Base-by-base conservation (phyloP, 2,113 vertebrate genomes). In the Coptodon bakossiorum region DNA sequence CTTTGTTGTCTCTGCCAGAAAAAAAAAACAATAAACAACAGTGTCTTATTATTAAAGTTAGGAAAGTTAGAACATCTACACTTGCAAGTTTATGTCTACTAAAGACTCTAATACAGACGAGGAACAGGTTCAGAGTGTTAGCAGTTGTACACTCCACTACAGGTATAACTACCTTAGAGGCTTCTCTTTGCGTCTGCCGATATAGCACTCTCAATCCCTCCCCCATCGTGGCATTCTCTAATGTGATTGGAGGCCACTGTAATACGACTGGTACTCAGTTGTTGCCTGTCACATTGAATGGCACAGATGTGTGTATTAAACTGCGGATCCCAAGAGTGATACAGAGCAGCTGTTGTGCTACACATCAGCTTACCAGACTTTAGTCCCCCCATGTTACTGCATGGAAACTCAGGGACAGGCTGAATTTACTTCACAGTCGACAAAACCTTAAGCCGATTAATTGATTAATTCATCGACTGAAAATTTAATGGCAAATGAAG, bases 231-330 rank as follows among this genome's bases (percentile, higher is more conserved):
- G 17, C 34, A 68, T n/a, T 66, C 85, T 78, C 57, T 89, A 94
- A 95, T 88, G 83, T 80, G 45, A 88, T 89, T 81, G 84, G 85
- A 88, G 89, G 79, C 82, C 85, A 54, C 82, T 81, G 27, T 93
- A 90, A 88, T 92, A 82, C 38, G 68, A 86, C 82, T 85, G 86
- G 43, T 86, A 86, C 59, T 82, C 83, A 84, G 81, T 93, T 90
- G 88, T 91, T 92, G 90, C 93, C 86, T 88, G 92, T 95, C 91
- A 92, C 91, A 86, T 91, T 88, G 84, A 95, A 90, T 87, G 85
- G 78, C 66, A 66, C 82, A 87, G 85, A 76, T 89, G 83, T 92
- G 73, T 84, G 79, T 78, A 52, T 92, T 73, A 87, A 63, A 78
- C 63, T 80, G 80, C 31, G 61, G 80, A 86, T 88, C 87, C 89